A percentile compares a stretch with the other conserved stretches of the same genome.
These are phyloP conservation scores for Diphyllodes magnificus DNA, from an alignment of 2,113 vertebrate species.

Conservation along the genomic window DNA sequence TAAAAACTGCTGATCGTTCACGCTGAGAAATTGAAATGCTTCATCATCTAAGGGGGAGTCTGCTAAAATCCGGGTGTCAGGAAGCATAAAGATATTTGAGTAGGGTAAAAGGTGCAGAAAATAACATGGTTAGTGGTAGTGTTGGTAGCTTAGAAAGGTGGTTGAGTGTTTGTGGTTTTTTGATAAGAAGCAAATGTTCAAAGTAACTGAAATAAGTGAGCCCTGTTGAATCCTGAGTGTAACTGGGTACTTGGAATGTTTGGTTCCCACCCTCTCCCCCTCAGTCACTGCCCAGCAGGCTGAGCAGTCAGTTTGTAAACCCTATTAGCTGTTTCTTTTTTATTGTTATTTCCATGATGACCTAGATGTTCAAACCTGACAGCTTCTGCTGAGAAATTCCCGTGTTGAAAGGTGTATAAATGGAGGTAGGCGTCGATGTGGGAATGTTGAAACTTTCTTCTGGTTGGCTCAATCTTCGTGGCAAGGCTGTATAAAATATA, in stretches of 20 bases:
- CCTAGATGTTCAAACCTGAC: not conserved
- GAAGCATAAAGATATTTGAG: not conserved
- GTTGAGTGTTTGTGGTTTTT: not conserved
- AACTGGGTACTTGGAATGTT: not conserved
- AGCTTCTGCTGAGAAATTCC: not conserved
- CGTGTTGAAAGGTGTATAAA: not conserved
- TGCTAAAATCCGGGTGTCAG: not conserved
- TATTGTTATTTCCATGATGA: not conserved
- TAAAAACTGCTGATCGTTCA: not conserved
- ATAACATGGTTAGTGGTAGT: not conserved
- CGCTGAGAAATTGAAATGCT: not conserved
- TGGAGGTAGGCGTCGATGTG: fast-evolving
- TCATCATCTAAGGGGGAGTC: not conserved
- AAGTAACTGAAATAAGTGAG: not conserved
- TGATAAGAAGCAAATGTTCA: not conserved
- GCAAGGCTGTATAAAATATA: not conserved
- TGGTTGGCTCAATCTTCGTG: fast-evolving
- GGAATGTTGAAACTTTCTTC: not conserved
- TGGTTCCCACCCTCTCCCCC: not conserved
- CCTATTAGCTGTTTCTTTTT: not conserved
- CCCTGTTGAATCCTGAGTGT: not conserved
- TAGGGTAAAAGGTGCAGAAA: not conserved
- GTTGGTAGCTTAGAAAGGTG: not conserved
- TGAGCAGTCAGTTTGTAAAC: not conserved
- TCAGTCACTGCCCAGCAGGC: not conserved